A percentile compares a stretch with the other conserved stretches of the same genome.
These are phyloP conservation scores for Ispidina lecontei DNA, from an alignment of 2,797 vertebrate genomes.

Conservation along the genomic window DNA sequence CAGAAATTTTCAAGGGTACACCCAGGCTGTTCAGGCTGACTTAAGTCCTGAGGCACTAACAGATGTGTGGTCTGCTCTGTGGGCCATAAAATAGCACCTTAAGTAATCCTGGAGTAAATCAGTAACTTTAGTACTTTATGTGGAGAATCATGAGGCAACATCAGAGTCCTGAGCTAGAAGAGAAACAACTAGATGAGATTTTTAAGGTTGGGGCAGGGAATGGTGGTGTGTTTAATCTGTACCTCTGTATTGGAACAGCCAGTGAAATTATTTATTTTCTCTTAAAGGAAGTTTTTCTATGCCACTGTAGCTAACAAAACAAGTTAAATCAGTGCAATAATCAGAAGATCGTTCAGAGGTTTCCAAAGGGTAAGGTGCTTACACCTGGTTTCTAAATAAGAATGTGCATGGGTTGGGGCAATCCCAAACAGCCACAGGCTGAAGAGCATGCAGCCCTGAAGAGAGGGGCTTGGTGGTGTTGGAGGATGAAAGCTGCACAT, in stretches of 20 bases:
- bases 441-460: not conserved
- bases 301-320: not conserved
- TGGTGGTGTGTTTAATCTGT: not conserved
- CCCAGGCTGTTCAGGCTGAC: not conserved
- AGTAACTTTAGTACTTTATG: not conserved
- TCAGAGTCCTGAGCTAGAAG: not conserved
- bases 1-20: not conserved
- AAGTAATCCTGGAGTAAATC: not conserved
- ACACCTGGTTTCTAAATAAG: not conserved
- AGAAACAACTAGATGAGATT: not conserved
- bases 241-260: not conserved
- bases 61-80: accelerated
- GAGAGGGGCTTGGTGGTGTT: too few species aligned
- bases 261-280: not conserved
- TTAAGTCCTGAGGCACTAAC: not conserved
- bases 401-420: not conserved
- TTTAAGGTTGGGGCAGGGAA: not conserved
- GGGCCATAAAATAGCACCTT: not conserved
- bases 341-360: not conserved
- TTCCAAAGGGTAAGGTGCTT: not conserved
- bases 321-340: not conserved
- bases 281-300: not conserved
- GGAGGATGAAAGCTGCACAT: too few species aligned
- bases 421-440: not conserved
- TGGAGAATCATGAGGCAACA: not conserved